These are phyloP conservation scores for Liposcelis brunnea DNA, from an alignment of 2,888 invertebrate genomes.

Conservation along the genomic window DNA sequence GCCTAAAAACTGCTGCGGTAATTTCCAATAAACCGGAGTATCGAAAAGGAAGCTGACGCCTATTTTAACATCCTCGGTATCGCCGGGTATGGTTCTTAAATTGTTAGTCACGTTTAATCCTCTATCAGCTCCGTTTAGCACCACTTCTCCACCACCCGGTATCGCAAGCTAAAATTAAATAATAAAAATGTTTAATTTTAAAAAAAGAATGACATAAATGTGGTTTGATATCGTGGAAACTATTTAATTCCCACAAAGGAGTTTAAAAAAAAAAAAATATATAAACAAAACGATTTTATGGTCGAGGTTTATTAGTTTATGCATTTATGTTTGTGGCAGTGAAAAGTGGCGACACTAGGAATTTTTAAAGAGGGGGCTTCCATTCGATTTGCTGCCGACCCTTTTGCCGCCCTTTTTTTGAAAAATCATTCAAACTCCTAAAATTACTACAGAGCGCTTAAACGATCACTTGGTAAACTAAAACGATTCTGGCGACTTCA, in stretches of 20 bases:
- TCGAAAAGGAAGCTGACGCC: constrained; percentile 35
- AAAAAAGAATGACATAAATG: neutral
- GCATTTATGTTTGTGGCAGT: too few relatives aligned
- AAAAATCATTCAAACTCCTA: too few relatives aligned
- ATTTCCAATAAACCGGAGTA: constrained; percentile 63
- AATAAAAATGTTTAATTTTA: constrained; percentile 8
- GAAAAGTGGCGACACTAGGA: too few relatives aligned
- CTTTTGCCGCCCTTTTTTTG: too few relatives aligned
- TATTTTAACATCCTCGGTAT: constrained; percentile 34
- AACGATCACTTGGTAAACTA: too few relatives aligned
- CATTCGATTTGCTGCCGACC: too few relatives aligned
- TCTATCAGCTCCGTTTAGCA: constrained; percentile 29
- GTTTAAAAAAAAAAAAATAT: constrained; percentile 1
- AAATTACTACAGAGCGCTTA: too few relatives aligned
- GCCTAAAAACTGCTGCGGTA: constrained; percentile 66
- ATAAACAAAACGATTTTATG: too few relatives aligned
- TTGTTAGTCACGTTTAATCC: constrained; percentile 38
- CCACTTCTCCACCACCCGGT: constrained; percentile 23
- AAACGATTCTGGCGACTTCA: too few relatives aligned
- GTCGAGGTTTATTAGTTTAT: too few relatives aligned
- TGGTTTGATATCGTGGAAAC: neutral
- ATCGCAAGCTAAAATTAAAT: constrained; percentile 22
- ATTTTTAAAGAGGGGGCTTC: too few relatives aligned
- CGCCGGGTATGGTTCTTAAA: constrained; percentile 42
- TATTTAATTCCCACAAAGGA: neutral